A percentile compares a stretch with the other conserved stretches of the same genome.
Conservation (phyloP, 2,113 vertebrate species). For the Microcebus jonahi region DNA sequence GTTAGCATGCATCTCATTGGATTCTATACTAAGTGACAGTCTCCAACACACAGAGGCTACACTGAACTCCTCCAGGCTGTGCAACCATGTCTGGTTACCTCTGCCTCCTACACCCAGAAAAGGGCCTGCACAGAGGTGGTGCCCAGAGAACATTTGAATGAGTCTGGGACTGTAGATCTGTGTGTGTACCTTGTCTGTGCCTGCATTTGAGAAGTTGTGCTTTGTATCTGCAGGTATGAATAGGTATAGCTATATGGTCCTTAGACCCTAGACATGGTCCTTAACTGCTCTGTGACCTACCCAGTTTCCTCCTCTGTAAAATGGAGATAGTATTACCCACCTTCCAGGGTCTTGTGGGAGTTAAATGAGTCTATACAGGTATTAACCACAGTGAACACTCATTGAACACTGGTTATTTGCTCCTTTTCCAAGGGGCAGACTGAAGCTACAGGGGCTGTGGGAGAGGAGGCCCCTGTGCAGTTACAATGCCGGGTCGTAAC, state of each 20-base stretch:
- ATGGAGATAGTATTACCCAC: not conserved
- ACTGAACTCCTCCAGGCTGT: not conserved
- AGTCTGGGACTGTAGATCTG: not conserved
- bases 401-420: not conserved
- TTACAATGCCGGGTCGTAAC: not conserved
- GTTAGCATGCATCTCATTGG: not conserved
- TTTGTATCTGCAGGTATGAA: constrained; percentile 7
- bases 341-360: not conserved
- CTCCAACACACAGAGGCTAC: not conserved
- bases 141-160: not conserved
- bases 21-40: not conserved
- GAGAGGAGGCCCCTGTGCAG: not conserved
- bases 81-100: not conserved
- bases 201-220: constrained; percentile 17
- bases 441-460: not conserved
- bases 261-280: not conserved
- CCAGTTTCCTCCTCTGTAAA: constrained; percentile 1
- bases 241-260: not conserved
- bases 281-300: not conserved
- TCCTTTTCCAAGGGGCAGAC: not conserved
- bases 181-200: not conserved
- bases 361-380: not conserved
- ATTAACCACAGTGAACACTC: not conserved
- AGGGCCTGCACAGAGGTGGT: not conserved
- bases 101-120: not conserved